Evolutionary conservation across 2,888 invertebrate species (phyloP).

Genomic region (Lydus trimaculatus): DNA sequence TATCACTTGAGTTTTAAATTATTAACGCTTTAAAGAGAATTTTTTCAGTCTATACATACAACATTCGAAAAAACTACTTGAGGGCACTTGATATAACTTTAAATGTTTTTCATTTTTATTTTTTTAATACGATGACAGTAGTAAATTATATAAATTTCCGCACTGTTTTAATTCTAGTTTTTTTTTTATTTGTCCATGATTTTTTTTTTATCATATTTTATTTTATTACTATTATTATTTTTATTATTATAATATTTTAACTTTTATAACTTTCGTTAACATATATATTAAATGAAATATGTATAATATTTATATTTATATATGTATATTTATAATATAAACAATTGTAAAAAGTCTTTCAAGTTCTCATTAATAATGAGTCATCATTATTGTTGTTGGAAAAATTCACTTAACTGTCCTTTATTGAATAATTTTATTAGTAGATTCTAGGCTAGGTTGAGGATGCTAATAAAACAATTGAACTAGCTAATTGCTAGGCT

Average conservation of each 20-base stretch:
- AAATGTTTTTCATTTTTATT: constrained; percentile 24
- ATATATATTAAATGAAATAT: constrained; percentile 52
- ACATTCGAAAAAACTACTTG: constrained; percentile 19
- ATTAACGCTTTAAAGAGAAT: constrained; percentile 18
- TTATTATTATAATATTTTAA: constrained; percentile 38
- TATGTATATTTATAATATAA: constrained; percentile 55
- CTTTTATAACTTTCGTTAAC: constrained; percentile 46
- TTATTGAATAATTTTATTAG: constrained; percentile 33
- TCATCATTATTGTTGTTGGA: constrained; percentile 31
- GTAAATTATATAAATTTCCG: constrained; percentile 25
- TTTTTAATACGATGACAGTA: neutral
- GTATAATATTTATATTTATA: constrained; percentile 45
- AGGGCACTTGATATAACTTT: constrained; percentile 37
- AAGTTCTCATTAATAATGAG: constrained; percentile 45
- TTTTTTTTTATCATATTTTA: constrained; percentile 11
- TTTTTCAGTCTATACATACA: constrained; percentile 40
- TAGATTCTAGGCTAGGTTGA: constrained; percentile 37
- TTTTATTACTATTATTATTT: neutral
- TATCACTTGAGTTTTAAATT: constrained; percentile 22
- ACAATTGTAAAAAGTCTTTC: constrained; percentile 59
- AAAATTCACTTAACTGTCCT: constrained; percentile 44
- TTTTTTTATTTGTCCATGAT: constrained; percentile 16
- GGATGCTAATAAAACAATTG: constrained; percentile 39
- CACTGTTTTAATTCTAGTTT: constrained; percentile 20
- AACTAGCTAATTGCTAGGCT: constrained; percentile 46